These are phyloP conservation scores for Drosophila nigromelanica DNA, from an alignment of 1,140 invertebrate genomes.

Conservation along the genomic window DNA sequence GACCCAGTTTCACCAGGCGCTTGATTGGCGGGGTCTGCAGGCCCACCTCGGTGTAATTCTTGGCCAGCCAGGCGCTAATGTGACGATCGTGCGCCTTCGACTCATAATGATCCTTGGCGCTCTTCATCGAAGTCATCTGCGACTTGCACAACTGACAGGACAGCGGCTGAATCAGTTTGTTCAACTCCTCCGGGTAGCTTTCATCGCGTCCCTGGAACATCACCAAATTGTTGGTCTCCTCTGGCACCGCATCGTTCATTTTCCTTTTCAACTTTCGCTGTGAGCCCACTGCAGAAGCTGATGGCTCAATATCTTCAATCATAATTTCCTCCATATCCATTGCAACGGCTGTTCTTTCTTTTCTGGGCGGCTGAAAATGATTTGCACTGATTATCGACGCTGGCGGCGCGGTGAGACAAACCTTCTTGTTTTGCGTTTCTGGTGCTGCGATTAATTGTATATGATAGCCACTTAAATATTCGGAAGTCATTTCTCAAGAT, in stretches of 20 bases:
- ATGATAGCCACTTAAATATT: conserved; percentile 39
- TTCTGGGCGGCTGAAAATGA: background rate
- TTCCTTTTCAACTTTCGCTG: conserved; percentile 26
- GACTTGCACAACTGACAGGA: conserved; percentile 83
- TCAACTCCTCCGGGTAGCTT: conserved; percentile 83
- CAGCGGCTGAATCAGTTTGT: conserved; percentile 80
- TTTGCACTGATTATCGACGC: background rate
- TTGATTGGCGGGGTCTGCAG: conserved; percentile 67
- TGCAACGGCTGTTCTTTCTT: background rate
- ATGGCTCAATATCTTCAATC: background rate
- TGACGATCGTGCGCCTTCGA: conserved; percentile 84
- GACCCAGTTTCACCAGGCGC: conserved; percentile 60
- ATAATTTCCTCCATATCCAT: background rate
- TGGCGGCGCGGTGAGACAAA: background rate
- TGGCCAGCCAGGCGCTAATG: conserved; percentile 81
- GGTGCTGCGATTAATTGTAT: conserved; percentile 28
- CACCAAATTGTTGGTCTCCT: background rate
- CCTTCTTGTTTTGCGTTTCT: background rate
- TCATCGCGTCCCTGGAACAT: conserved; percentile 64
- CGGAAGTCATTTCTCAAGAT: conserved; percentile 28
- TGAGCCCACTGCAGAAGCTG: background rate
- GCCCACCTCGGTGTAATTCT: conserved; percentile 70
- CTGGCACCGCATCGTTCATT: background rate
- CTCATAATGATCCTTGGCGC: conserved; percentile 84
- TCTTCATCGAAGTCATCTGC: conserved; percentile 81